phyloP scores from a whole-genome alignment of 2,797 vertebrate genomes.

The Clamator glandarius region DNA sequence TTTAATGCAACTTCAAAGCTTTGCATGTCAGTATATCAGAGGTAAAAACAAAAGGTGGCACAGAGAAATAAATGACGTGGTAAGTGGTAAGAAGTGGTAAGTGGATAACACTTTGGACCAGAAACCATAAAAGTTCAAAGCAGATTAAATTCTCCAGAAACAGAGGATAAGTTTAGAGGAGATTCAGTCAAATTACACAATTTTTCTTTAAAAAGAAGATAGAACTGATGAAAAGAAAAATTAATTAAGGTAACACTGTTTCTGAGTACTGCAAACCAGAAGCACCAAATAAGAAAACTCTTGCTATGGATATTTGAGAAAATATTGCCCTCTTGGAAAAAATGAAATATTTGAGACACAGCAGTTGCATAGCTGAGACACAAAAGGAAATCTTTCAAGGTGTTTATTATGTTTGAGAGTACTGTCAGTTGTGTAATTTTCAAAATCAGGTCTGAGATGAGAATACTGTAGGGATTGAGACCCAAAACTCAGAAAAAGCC shows the following conservation, averaged over 20 bases:
- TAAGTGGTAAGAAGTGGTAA: background rate
- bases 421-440: background rate
- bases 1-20: background rate
- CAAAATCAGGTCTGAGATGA: background rate
- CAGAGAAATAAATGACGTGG: background rate
- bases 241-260: slow-evolving; percentile 18
- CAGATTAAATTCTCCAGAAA: slow-evolving; percentile 18
- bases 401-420: background rate
- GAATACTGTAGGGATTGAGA: background rate
- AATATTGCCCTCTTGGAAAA: background rate
- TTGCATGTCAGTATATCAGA: background rate
- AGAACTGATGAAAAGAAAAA: slow-evolving; percentile 7
- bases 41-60: background rate
- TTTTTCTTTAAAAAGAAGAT: slow-evolving; percentile 25
- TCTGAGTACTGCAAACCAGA: slow-evolving; percentile 1
- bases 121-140: background rate
- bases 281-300: slow-evolving; percentile 38
- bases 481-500: background rate
- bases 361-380: background rate
- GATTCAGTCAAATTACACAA: background rate
- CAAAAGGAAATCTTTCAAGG: background rate
- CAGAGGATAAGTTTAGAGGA: background rate
- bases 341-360: background rate
- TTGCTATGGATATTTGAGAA: background rate
- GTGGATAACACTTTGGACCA: background rate